Conservation (phyloP, 2,797 vertebrate genomes). For the Acanthornis magna region DNA sequence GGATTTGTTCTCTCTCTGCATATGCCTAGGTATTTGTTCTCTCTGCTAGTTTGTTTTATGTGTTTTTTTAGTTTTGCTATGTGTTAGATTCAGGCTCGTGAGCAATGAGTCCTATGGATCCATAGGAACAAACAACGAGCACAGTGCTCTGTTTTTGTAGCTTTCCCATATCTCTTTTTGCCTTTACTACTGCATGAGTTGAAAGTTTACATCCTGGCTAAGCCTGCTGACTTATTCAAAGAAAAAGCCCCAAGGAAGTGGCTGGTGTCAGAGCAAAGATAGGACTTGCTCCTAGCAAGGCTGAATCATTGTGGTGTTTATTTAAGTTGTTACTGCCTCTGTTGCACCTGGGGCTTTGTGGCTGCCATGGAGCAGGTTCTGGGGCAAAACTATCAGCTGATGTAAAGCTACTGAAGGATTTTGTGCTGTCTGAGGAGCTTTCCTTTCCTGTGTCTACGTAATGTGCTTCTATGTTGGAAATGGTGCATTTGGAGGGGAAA, state of each 20-base stretch:
- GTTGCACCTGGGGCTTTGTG: neutral
- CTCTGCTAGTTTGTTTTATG: neutral
- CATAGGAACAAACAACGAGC: neutral
- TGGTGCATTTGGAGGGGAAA: neutral
- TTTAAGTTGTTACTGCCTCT: neutral
- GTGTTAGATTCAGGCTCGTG: neutral
- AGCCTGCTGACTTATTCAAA: neutral
- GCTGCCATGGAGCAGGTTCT: neutral
- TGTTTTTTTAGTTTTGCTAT: neutral
- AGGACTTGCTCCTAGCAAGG: neutral
- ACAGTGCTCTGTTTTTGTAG: neutral
- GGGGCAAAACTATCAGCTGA: neutral
- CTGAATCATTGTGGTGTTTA: conserved; percentile 5
- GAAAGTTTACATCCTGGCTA: neutral
- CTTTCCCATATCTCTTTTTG: neutral
- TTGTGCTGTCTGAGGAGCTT: neutral
- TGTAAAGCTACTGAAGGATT: neutral
- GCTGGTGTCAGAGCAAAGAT: neutral
- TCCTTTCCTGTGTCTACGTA: neutral
- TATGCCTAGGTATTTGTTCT: neutral
- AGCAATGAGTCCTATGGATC: neutral
- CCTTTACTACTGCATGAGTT: neutral
- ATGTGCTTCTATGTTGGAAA: neutral
- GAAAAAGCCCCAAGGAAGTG: neutral
- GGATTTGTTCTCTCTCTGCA: neutral